Percentiles rank a stretch among this genome's conserved stretches.
phyloP scores from a whole-genome alignment of 2,888 invertebrate genomes.

The Zelleria hepariella region DNA sequence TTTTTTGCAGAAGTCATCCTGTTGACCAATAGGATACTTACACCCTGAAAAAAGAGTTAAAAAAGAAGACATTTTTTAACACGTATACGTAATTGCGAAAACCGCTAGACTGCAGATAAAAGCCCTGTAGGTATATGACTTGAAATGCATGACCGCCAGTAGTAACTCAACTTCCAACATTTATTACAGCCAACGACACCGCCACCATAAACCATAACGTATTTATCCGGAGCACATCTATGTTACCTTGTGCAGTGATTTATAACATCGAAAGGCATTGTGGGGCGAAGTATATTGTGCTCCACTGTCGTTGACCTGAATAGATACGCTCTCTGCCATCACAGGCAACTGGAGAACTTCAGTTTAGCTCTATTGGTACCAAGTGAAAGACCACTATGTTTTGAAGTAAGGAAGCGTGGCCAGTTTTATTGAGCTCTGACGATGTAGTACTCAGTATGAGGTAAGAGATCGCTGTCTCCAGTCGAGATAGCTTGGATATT shows the following conservation, averaged over 20 bases:
- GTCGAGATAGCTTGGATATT: no score
- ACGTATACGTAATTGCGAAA: no score
- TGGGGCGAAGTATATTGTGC: constrained; percentile 25
- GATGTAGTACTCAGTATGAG: no score
- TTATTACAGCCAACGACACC: neutral
- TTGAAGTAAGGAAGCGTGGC: neutral
- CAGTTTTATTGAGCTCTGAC: neutral
- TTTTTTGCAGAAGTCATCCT: no score
- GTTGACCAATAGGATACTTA: no score
- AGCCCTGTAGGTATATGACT: no score
- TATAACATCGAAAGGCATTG: constrained; percentile 4
- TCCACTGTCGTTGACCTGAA: constrained; percentile 34
- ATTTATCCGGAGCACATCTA: neutral
- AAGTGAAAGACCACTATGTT: neutral
- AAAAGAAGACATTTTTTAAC: no score
- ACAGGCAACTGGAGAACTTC: neutral
- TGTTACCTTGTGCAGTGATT: neutral
- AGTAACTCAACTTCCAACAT: neutral
- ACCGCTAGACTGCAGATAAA: no score
- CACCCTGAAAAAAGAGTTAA: no score
- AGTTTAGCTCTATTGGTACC: neutral
- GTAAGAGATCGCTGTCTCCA: no score
- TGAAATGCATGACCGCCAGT: no score
- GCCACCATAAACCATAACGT: neutral
- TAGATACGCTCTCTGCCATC: constrained; percentile 31